Base-by-base conservation (phyloP, 2,113 vertebrate genomes). In the Oriolus oriolus region DNA sequence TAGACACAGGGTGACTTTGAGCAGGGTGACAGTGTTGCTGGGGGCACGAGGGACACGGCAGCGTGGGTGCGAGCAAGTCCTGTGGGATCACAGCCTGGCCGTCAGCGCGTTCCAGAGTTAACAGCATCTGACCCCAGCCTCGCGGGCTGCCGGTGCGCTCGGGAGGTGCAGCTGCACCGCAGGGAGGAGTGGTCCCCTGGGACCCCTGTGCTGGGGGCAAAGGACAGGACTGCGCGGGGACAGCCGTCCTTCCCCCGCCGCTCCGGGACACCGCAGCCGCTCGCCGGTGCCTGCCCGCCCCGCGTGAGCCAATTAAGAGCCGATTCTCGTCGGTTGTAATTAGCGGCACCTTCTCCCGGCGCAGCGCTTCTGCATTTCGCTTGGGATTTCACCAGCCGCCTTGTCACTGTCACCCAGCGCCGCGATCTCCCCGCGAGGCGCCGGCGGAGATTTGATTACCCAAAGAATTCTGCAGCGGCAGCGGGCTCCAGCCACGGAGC, bases 331-430 rank as follows among this genome's bases (percentile, higher is more conserved):
- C 35, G 22, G 47, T 12, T 42, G 53, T 89, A 95, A 95, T 95
- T 93, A 94, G 84, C 75, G 93, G 89, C 86, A 23, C 53, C 91
- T 85, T 85, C 89, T 96, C 91, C 82, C 89, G 14, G 59, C 31
- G 52, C 81, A n/a, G 56, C 33, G 13, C 73, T 93, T 59, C 70
- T 83, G 87, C 91, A 50, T 96, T 95, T 95, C 95, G 6, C 93
- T 89, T 18, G 91, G 93, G 96, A 87, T 96, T 95, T 95, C 87
- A 95, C 50, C 93, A 88, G 89, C 95, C 12, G 64, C 64, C 95
- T 95, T 87, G 89, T 96, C 95, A 77, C 96, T 96, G 96, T 96
- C 96, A 96, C 95, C 95, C 91, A 52, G 91, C 39, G 9, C 87
- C 19, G 39, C 16, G 56, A 76, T 56, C 89, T 86, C 79, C 91